A percentile compares a stretch with the other conserved stretches of the same genome.
Conservation (phyloP, 2,113 vertebrate genomes). For the Hemiprocne comata region DNA sequence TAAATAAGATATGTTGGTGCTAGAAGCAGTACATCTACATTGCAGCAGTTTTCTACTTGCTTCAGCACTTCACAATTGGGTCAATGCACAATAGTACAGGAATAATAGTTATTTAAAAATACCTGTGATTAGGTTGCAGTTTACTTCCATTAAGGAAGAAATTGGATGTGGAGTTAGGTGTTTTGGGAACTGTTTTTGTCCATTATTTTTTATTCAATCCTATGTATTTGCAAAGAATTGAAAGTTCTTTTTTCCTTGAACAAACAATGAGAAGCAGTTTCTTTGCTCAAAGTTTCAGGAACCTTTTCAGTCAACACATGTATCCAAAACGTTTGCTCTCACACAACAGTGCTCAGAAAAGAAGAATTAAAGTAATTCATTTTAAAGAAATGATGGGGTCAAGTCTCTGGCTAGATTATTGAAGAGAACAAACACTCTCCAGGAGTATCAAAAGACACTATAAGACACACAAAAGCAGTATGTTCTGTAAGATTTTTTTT, state of each 20-base stretch:
- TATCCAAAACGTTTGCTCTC: not conserved
- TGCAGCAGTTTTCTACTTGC: not conserved
- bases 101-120: not conserved
- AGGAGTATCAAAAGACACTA: slow-evolving; percentile 18
- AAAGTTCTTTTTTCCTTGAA: not conserved
- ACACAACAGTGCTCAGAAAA: not conserved
- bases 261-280: not conserved
- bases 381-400: slow-evolving; percentile 38
- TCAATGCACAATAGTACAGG: not conserved
- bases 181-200: not conserved
- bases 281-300: not conserved
- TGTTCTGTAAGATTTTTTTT: slow-evolving; percentile 10
- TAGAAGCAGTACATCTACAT: not conserved
- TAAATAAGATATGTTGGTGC: not conserved
- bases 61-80: not conserved
- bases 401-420: slow-evolving; percentile 31
- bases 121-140: not conserved
- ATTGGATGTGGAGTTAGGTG: not conserved
- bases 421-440: slow-evolving; percentile 42
- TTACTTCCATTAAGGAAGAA: not conserved
- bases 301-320: slow-evolving; percentile 6
- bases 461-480: slow-evolving; percentile 7
- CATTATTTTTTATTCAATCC: not conserved
- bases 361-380: slow-evolving; percentile 29
- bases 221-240: not conserved